These are phyloP conservation scores for Xiphophorus maculatus DNA, from an alignment of 2,113 vertebrate genomes.

Conservation along the genomic window DNA sequence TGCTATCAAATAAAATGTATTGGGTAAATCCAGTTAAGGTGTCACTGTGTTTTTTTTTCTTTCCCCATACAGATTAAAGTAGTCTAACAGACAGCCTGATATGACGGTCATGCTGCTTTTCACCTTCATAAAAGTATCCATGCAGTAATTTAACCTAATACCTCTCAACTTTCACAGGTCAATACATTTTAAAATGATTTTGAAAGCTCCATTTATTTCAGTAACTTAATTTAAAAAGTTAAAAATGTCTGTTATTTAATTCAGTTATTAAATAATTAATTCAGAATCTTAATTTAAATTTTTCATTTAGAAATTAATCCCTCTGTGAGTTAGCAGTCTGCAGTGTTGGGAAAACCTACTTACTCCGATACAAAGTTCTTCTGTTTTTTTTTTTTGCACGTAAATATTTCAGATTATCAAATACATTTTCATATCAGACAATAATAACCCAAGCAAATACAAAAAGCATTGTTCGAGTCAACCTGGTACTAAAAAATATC, in stretches of 20 bases:
- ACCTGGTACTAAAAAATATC: too few species aligned
- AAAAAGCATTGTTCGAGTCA: not conserved
- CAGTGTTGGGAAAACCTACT: not conserved
- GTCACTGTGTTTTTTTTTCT: constrained; percentile 12
- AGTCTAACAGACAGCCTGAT: constrained; percentile 4
- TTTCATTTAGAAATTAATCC: too few species aligned
- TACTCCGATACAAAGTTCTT: not conserved
- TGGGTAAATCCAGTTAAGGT: not conserved
- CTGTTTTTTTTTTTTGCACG: not conserved
- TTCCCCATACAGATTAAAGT: not conserved
- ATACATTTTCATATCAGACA: not conserved
- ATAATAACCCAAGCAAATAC: not conserved
- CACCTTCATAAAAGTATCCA: not conserved
- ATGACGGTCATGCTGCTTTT: not conserved
- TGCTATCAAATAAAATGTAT: constrained; percentile 28
- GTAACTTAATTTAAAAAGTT: not conserved
- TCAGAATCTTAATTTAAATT: not conserved
- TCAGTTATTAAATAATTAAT: not conserved
- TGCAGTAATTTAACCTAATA: not conserved
- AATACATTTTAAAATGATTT: not conserved
- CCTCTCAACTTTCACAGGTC: not conserved
- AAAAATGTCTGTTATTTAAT: not conserved
- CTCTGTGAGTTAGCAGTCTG: not conserved
- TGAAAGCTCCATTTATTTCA: not conserved
- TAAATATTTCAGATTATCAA: not conserved